Evolutionary conservation across 2,113 vertebrate species (phyloP), one percentile per base, ranked within the genome.

Genomic region (Poeciliopsis turrubarensis): DNA sequence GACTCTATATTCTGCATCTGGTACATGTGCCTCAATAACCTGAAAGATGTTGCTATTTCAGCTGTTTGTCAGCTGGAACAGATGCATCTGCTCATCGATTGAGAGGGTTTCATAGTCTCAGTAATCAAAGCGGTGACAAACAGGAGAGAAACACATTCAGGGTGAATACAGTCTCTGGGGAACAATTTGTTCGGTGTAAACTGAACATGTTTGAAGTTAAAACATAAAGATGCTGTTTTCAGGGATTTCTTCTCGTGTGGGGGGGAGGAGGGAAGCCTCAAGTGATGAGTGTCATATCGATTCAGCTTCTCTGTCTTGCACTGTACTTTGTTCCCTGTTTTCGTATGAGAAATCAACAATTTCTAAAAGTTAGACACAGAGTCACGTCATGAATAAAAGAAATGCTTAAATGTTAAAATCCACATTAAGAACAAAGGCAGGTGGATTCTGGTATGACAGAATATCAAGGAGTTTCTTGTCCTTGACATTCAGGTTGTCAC

Each of bases 261-360:
- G 69, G 69, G 41, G 65, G 34, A 37, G 32, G 54, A 85, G 61
- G 74, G 51, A 61, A 85, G 75, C 64, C 81, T 73, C 66, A 34
- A 89, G 77, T 82, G 68, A 86, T 82, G 44, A 81, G 62, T 17
- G 14, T 61, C 77, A 39, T 85, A 90, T 92, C 83, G 87, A 90
- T 90, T 82, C 15, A 17, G 76, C 64, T 60, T 64, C 47, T 86
- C 75, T 84, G 65, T 69, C 77, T 80, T 73, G 73, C 78, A 70
- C 77, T 11, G 61, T 19, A 32, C 86, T 87, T 39, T 83, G 72
- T 79, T 85, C 41, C 77, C 60, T n/a, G 60, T 81, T 70, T 77
- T 76, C 77, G 73, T 65, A 73, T 67, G 34, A 68, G 67, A 72
- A 88, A 86, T 89, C 73, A 79, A 80, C 57, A 81, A 62, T 80